phyloP scores from a whole-genome alignment of 1,140 invertebrate species.

The Lepidurus apus region DNA sequence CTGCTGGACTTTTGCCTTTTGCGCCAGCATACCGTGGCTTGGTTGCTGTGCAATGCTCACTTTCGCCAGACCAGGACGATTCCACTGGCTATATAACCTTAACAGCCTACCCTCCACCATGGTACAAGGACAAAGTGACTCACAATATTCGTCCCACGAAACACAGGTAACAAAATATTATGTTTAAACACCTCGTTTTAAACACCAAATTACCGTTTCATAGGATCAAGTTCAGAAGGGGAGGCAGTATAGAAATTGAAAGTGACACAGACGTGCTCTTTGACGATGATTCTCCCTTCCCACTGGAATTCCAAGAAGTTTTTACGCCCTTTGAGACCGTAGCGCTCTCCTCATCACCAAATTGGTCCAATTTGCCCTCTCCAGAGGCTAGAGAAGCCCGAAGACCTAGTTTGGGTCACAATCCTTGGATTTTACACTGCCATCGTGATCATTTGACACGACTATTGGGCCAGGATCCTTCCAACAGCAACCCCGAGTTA shows the following conservation, averaged over 20 bases:
- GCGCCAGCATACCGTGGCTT: conserved; percentile 50
- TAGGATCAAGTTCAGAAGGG: conserved; percentile 45
- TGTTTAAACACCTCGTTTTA: background rate
- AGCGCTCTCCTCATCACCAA: background rate
- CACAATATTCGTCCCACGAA: conserved; percentile 28
- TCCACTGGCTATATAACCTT: conserved; percentile 51
- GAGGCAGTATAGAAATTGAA: conserved; percentile 49
- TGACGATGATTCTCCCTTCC: conserved; percentile 39
- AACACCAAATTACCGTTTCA: conserved; percentile 27
- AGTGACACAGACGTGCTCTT: conserved; percentile 43
- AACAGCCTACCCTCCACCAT: conserved; percentile 45
- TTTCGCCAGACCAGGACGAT: conserved; percentile 40
- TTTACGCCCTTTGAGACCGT: background rate
- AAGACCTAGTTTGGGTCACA: conserved; percentile 42
- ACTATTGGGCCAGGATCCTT: conserved; percentile 37
- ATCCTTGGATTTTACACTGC: conserved; percentile 55
- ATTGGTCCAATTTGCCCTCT: background rate
- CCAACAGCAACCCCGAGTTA: conserved; percentile 34
- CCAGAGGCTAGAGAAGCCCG: conserved; percentile 2
- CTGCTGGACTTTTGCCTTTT: conserved; percentile 49
- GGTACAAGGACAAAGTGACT: conserved; percentile 33
- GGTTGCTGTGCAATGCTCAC: conserved; percentile 40
- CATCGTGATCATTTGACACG: conserved; percentile 50
- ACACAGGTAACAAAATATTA: conserved; percentile 34
- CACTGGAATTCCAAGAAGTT: conserved; percentile 26